phyloP scores from a whole-genome alignment of 2,888 invertebrate genomes.

The Amiota minor region DNA sequence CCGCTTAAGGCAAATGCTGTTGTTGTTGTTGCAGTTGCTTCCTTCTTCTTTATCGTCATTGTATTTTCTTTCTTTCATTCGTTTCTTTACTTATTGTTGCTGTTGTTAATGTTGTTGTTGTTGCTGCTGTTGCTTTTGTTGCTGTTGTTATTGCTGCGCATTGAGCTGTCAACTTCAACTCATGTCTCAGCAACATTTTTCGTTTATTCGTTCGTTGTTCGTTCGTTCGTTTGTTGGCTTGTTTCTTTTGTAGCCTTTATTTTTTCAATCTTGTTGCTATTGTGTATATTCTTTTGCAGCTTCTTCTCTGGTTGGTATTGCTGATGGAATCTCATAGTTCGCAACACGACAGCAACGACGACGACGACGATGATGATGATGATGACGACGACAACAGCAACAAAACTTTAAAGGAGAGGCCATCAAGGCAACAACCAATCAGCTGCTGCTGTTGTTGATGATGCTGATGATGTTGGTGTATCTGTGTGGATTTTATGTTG shows the following conservation, averaged over 20 bases:
- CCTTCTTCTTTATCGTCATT: slow-evolving; percentile 41
- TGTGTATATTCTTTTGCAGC: slow-evolving; percentile 32
- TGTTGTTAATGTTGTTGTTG: slow-evolving; percentile 27
- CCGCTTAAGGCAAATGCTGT: slow-evolving; percentile 30
- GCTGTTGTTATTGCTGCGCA: slow-evolving; percentile 68
- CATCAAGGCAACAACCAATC: slow-evolving; percentile 64
- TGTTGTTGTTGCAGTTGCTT: slow-evolving; percentile 45
- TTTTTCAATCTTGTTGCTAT: slow-evolving; percentile 43
- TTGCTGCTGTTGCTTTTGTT: slow-evolving; percentile 16
- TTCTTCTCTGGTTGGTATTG: slow-evolving; percentile 51
- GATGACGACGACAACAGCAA: slow-evolving; percentile 34
- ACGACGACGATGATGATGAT: slow-evolving; percentile 30
- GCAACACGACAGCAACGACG: slow-evolving; percentile 45
- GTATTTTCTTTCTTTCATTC: slow-evolving; percentile 33
- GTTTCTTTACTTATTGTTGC: slow-evolving; percentile 27
- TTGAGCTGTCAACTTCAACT: slow-evolving; percentile 68
- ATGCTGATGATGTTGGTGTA: slow-evolving; percentile 30
- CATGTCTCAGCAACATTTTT: slow-evolving; percentile 69
- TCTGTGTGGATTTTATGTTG: slow-evolving; percentile 42
- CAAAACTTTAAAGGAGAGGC: slow-evolving; percentile 36
- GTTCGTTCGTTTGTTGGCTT: slow-evolving; percentile 39
- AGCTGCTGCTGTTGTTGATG: slow-evolving; percentile 51
- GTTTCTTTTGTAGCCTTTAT: slow-evolving; percentile 34
- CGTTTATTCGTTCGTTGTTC: slow-evolving; percentile 60
- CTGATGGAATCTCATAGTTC: slow-evolving; percentile 58